Percentiles rank a stretch among this genome's conserved stretches.
Evolutionary conservation across 2,888 invertebrate genomes (phyloP).

Genomic region (Diarsia brunnea): DNA sequence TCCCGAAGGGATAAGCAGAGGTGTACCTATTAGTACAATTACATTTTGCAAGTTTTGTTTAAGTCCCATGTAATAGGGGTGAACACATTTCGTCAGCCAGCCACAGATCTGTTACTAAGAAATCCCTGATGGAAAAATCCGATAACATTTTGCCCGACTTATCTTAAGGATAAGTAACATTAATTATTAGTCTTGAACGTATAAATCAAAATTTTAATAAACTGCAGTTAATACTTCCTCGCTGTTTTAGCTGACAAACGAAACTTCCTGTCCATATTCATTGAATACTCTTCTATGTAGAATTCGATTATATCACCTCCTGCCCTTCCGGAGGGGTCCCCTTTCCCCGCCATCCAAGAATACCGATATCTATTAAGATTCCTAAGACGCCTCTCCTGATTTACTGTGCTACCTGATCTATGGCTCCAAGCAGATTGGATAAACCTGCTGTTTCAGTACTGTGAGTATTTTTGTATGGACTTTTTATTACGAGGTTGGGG

Average conservation of each 20-base stretch:
- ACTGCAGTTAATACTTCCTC: not conserved
- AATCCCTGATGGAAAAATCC: no score
- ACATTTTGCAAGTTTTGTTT: no score
- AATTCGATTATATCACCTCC: conserved; percentile 30
- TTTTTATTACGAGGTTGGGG: not conserved
- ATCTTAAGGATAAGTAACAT: not conserved
- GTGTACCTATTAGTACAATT: no score
- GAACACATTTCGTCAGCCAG: no score
- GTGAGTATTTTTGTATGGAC: not conserved
- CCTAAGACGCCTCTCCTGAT: conserved; percentile 51
- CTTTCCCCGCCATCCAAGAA: conserved; percentile 18
- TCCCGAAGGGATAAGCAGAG: no score
- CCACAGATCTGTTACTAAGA: no score
- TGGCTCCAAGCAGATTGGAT: conserved; percentile 34
- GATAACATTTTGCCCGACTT: not conserved
- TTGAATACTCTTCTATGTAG: not conserved
- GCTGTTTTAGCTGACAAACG: not conserved
- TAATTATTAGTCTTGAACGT: not conserved
- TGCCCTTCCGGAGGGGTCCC: not conserved
- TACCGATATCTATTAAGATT: conserved; percentile 60
- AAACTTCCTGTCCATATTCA: not conserved
- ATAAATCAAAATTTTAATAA: not conserved
- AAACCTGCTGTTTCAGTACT: conserved; percentile 14
- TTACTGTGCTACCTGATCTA: conserved; percentile 58
- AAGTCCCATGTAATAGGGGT: no score